These are phyloP conservation scores for Chloebia gouldiae DNA, from an alignment of 2,113 vertebrate species.

Conservation along the genomic window DNA sequence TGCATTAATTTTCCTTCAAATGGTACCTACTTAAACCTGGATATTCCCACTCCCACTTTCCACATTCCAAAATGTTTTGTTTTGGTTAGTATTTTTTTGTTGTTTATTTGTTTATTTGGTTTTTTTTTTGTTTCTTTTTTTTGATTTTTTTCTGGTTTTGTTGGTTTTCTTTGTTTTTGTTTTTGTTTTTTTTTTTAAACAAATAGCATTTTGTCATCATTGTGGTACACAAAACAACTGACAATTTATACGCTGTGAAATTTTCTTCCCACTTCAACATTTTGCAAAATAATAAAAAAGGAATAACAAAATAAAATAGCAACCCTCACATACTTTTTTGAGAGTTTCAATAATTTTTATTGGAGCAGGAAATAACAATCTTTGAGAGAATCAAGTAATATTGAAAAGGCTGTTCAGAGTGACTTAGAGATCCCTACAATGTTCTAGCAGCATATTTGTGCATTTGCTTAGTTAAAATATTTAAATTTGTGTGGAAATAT, in stretches of 20 bases:
- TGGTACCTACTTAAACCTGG: background rate
- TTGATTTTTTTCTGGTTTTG: too few relatives aligned
- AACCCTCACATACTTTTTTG: background rate
- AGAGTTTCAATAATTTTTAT: background rate
- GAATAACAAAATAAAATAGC: background rate
- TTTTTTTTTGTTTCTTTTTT: background rate
- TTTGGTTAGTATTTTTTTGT: background rate
- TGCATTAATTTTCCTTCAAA: background rate
- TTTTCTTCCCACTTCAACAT: background rate
- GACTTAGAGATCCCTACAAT: too few relatives aligned
- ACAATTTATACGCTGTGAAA: background rate
- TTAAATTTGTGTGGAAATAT: background rate
- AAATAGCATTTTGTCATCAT: background rate
- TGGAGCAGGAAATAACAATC: accelerated
- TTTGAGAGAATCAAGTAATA: background rate
- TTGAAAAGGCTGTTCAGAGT: background rate
- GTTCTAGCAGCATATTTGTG: background rate
- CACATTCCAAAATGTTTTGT: background rate
- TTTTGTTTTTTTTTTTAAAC: background rate
- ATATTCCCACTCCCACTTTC: background rate
- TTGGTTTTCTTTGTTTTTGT: background rate
- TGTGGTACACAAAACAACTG: background rate
- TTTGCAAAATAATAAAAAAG: background rate
- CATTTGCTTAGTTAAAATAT: background rate
- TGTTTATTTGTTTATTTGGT: background rate